These are phyloP conservation scores for Albula goreensis DNA, from an alignment of 2,113 vertebrate species.

Conservation along the genomic window DNA sequence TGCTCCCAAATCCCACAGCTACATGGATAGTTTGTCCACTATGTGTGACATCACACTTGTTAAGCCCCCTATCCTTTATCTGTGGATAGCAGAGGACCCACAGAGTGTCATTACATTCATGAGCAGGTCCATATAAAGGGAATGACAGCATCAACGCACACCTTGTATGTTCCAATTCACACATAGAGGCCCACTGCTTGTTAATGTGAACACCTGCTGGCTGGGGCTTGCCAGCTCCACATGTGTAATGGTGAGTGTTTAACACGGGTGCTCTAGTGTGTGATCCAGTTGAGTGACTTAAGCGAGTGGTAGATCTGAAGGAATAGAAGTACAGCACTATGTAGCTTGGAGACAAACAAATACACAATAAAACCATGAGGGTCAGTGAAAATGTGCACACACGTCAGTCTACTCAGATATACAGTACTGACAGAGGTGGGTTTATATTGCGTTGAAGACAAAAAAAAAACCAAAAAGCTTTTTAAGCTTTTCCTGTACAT, in stretches of 20 bases:
- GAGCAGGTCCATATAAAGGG: too few relatives aligned
- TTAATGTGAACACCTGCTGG: background rate
- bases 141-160: background rate
- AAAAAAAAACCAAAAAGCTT: too few relatives aligned
- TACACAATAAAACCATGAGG: constrained; percentile 26
- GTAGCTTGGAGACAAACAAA: constrained; percentile 3
- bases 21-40: too few relatives aligned
- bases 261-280: background rate
- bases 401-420: background rate
- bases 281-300: background rate
- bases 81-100: too few relatives aligned
- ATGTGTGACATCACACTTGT: too few relatives aligned
- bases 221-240: background rate
- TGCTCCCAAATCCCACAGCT: too few relatives aligned
- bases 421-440: background rate
- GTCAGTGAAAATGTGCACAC: constrained; percentile 9
- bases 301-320: too few relatives aligned
- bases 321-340: too few relatives aligned
- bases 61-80: too few relatives aligned
- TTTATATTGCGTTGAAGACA: too few relatives aligned
- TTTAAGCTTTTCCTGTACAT: too few relatives aligned
- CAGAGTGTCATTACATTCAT: too few relatives aligned
- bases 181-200: background rate
- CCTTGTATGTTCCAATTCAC: background rate
- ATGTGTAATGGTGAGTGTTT: background rate